Evolutionary conservation across 2,113 vertebrate species (phyloP), one percentile per base, ranked within the genome.

Genomic region (Chamaetylas fuelleborni): DNA sequence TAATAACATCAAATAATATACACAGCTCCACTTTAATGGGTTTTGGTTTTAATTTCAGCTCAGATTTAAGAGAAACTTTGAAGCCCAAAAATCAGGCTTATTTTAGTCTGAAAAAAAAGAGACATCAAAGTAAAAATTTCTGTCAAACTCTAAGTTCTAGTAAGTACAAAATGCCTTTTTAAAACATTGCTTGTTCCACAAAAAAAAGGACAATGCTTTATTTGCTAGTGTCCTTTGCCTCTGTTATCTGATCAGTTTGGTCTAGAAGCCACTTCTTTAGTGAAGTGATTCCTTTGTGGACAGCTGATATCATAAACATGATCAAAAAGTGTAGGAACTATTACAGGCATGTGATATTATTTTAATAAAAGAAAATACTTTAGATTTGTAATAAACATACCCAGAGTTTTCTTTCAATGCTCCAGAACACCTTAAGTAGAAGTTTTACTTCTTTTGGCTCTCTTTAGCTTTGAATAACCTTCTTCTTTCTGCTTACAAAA

Each of bases 401-500:
- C 98, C 96, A 97, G 76, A 95, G 8, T 94, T 95, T 40, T 96
- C 67, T 91, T 97, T 86, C 96, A 97, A 90, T 97, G 94, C 24
- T 92, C 73, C 92, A 96, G 96, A 82, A 97, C 43, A 47, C 96
- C 92, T 72, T 93, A 97, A 33, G 88, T 15, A 42, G 81, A 61
- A 81, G 69, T 87, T 36, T 88, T 94, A 47, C 36, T 95, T 90
- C 90, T 77, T 92, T 91, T 97, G 69, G 64, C 65, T 95, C 96
- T 98, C 95, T 98, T 98, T 15, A 50, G 74, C 78, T 98, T 98
- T 19, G 89, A 78, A 86, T 19, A 77, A 43, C 81, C 72, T 97
- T 47, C 85, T 45, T 97, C 93, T 58, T 96, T 96, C 98, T 99
- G 96, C 76, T 92, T 92, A 86, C 38, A 92, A 65, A 87, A 79